A percentile compares a stretch with the other conserved stretches of the same genome.
Conservation (phyloP, 1,140 invertebrate species). For the Vollenhovia emeryi region DNA sequence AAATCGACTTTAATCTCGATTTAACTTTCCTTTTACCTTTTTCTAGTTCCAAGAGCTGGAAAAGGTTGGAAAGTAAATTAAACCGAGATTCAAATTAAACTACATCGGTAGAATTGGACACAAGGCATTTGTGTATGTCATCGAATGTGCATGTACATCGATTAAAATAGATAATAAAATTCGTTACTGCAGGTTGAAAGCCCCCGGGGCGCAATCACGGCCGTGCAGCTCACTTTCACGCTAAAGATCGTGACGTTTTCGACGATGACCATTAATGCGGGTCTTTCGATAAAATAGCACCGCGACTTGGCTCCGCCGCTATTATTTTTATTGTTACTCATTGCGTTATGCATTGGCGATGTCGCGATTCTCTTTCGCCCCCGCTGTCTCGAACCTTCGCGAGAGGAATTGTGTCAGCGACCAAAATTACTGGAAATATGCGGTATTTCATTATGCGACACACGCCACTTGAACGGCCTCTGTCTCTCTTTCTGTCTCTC, state of each 20-base stretch:
- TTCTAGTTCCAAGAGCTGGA: too few species aligned
- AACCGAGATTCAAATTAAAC: too few species aligned
- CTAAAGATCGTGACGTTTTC: not conserved
- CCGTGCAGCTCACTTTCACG: not conserved
- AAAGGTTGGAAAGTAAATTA: too few species aligned
- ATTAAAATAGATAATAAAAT: not conserved
- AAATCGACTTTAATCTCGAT: too few species aligned
- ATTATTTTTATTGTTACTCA: not conserved
- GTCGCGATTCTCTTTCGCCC: not conserved
- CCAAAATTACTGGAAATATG: constrained; percentile 9
- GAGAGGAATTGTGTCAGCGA: constrained; percentile 25
- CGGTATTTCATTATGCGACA: not conserved
- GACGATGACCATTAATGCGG: not conserved
- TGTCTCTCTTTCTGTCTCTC: not conserved
- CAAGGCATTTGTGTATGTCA: too few species aligned
- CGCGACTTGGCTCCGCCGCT: not conserved
- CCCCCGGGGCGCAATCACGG: not conserved
- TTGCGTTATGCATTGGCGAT: not conserved
- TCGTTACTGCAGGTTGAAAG: not conserved
- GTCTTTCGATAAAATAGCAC: not conserved
- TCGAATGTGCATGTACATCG: not conserved
- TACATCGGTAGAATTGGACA: too few species aligned
- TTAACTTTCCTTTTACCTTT: too few species aligned
- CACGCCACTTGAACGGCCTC: not conserved
- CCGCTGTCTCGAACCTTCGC: not conserved